Evolutionary conservation across 2,113 vertebrate genomes (phyloP), one percentile per base, ranked within the genome.

Genomic region (Neomonachus schauinslandi): DNA sequence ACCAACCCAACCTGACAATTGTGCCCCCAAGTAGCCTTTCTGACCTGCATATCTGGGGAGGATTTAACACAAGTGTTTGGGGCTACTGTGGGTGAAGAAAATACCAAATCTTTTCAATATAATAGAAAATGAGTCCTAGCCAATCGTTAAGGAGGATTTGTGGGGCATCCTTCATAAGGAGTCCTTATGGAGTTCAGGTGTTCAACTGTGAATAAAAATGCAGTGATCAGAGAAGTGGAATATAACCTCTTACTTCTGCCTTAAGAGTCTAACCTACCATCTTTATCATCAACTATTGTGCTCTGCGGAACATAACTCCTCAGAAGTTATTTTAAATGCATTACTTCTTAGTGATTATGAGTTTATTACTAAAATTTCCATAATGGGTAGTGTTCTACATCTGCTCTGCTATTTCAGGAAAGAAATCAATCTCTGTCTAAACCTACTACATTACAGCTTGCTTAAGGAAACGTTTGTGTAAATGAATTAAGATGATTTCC

Each of bases 401-500:
- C 39, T 97, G 49, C 51, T 92, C 6, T 87, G 19, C 77, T 89
- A 76, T 65, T 96, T 93, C 13, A 92, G 86, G 57, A 89, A 89
- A 63, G 39, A 94, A 91, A 87, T 26, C 21, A 79, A 14, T 79
- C 24, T 69, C 4, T 67, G 11, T 80, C 24, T 94, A 87, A 92
- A 77, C 63, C 21, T 85, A 9, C 53, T 89, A 72, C 42, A 49
- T 55, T 39, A 93, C 49, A n/a, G 18, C 4, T 79, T 91, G 4
- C 14, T 95, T 90, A 85, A 42, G 22, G 91, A 97, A 97, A 93
- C 57, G 7, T 74, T 74, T 61, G 21, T 69, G 7, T 94, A 46
- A 84, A 87, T 94, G 55, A 89, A 93, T 93, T 72, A 33, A 96
- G 65, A 77, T 90, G 26, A 46, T 77, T 97, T 97, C 93, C 22